phyloP scores from a whole-genome alignment of 2,113 vertebrate genomes.

The Oryzias celebensis region DNA sequence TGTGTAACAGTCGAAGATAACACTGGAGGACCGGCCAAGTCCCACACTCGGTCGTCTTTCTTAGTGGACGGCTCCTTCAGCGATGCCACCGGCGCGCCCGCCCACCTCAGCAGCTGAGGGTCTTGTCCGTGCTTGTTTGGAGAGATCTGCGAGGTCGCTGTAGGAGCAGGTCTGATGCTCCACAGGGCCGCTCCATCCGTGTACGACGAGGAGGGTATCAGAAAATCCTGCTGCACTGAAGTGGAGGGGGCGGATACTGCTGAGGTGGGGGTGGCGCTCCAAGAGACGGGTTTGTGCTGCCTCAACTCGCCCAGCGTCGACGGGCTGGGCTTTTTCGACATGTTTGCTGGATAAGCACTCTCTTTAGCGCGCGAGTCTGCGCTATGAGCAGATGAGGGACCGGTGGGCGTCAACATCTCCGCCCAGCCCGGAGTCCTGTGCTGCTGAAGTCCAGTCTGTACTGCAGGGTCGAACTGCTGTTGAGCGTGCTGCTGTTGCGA shows the following conservation, averaged over 20 bases:
- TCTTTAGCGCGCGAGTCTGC: conserved; percentile 48
- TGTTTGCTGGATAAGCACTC: conserved; percentile 10
- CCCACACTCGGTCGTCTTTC: conserved; percentile 57
- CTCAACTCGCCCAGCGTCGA: conserved; percentile 34
- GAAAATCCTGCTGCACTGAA: conserved; percentile 43
- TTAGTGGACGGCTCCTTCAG: conserved; percentile 47
- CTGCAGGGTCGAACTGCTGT: conserved; percentile 27
- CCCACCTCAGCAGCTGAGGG: conserved; percentile 52
- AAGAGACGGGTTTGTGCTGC: conserved; percentile 37
- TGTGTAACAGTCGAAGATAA: conserved; percentile 51
- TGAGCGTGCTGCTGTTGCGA: conserved; percentile 32
- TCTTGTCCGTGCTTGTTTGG: conserved; percentile 52
- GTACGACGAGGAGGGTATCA: conserved; percentile 36
- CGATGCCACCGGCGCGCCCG: conserved; percentile 18
- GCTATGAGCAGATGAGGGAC: conserved; percentile 31
- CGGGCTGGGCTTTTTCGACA: conserved; percentile 46
- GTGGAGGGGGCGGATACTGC: conserved; percentile 44
- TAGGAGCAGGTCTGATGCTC: conserved; percentile 46
- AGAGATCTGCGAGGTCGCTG: conserved; percentile 45
- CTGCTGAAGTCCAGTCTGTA: conserved; percentile 38
- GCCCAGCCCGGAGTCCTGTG: conserved; percentile 49
- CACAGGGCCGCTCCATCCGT: conserved; percentile 62
- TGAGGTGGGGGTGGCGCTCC: conserved; percentile 49
- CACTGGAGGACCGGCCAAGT: conserved; percentile 49
- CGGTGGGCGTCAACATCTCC: conserved; percentile 44